These are phyloP conservation scores for Drosophila silvestris DNA, from an alignment of 2,888 invertebrate genomes.

Conservation along the genomic window DNA sequence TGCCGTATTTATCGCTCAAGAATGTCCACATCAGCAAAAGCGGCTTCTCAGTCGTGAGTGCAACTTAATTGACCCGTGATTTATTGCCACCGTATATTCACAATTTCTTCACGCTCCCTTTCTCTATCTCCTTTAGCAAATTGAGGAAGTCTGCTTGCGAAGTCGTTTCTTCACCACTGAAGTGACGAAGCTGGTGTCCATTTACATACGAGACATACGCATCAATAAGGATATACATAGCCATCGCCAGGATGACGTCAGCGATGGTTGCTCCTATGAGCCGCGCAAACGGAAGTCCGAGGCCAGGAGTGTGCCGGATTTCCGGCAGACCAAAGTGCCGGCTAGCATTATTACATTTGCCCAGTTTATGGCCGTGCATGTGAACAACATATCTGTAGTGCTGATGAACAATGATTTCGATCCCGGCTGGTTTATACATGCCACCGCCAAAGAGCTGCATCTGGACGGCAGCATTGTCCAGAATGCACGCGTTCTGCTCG, in stretches of 20 bases:
- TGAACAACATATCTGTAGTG: slow-evolving; percentile 90
- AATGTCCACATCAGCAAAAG: slow-evolving; percentile 93
- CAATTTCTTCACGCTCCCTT: neutral
- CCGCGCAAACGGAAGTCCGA: slow-evolving; percentile 71
- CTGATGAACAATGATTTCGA: slow-evolving; percentile 88
- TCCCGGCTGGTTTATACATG: slow-evolving; percentile 90
- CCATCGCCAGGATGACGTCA: slow-evolving; percentile 59
- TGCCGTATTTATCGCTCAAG: slow-evolving; percentile 90
- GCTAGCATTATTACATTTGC: slow-evolving; percentile 93
- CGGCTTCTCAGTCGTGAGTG: slow-evolving; percentile 91
- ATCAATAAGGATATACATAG: slow-evolving; percentile 91
- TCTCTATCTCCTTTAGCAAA: slow-evolving; percentile 87
- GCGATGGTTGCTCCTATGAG: slow-evolving; percentile 82
- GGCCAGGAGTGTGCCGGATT: slow-evolving; percentile 87
- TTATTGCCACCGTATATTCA: slow-evolving; percentile 9
- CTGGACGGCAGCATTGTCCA: slow-evolving; percentile 90
- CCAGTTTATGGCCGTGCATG: slow-evolving; percentile 95
- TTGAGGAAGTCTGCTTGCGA: slow-evolving; percentile 93
- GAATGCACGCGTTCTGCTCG: slow-evolving; percentile 89
- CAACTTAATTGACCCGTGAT: slow-evolving; percentile 12
- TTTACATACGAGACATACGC: slow-evolving; percentile 92
- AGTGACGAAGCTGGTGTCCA: slow-evolving; percentile 92
- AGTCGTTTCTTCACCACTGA: slow-evolving; percentile 96
- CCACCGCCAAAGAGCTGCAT: slow-evolving; percentile 89
- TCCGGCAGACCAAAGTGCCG: slow-evolving; percentile 91